Percentiles rank a stretch among this genome's conserved stretches.
Conservation (phyloP, 2,113 vertebrate species). For the Carollia perspicillata region DNA sequence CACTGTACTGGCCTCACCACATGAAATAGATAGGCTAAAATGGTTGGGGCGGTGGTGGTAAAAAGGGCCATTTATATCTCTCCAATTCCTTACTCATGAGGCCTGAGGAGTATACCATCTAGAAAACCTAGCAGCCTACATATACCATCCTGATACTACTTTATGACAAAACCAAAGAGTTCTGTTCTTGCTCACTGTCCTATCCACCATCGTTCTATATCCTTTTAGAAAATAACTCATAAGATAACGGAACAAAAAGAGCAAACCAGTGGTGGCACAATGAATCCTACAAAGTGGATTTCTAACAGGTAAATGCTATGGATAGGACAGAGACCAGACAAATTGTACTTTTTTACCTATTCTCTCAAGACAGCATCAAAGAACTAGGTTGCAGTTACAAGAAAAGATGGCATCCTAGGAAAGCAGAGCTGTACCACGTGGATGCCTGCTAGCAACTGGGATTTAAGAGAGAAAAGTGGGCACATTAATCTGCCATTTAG, state of each 20-base stretch:
- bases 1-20: background rate
- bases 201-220: background rate
- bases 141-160: background rate
- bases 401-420: background rate
- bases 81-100: background rate
- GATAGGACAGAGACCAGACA: background rate
- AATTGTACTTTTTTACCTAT: background rate
- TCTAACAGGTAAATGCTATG: conserved; percentile 18
- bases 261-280: background rate
- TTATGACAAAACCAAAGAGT: conserved; percentile 23
- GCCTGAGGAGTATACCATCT: background rate
- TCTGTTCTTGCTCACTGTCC: background rate
- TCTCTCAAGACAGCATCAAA: background rate
- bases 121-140: conserved; percentile 14
- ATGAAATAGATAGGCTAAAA: background rate
- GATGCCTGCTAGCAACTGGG: background rate
- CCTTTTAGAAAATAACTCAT: background rate
- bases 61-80: background rate
- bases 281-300: conserved; percentile 14
- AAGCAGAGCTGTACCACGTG: background rate
- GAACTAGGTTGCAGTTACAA: background rate
- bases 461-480: background rate
- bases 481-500: background rate
- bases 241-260: background rate
- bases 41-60: background rate